phyloP scores from a whole-genome alignment of 2,113 vertebrate species.

The Azemiops feae region DNA sequence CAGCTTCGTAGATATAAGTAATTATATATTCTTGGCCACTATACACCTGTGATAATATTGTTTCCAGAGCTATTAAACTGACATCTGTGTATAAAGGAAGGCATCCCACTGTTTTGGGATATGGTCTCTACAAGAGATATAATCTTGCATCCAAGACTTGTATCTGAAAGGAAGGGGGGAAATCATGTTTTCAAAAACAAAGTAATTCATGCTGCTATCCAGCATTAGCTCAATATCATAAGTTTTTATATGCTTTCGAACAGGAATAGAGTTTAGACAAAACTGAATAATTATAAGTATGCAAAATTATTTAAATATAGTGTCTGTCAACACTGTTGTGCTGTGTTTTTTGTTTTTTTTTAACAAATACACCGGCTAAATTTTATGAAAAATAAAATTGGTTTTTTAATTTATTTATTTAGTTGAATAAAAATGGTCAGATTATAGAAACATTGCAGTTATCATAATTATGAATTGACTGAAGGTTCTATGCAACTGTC shows the following conservation, averaged over 20 bases:
- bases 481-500: not conserved
- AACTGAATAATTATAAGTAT: not conserved
- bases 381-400: not conserved
- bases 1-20: slow-evolving; percentile 41
- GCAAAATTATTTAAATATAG: not conserved
- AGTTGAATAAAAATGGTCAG: not conserved
- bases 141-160: not conserved
- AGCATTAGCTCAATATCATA: not conserved
- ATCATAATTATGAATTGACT: not conserved
- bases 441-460: not conserved
- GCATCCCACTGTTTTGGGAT: slow-evolving; percentile 28
- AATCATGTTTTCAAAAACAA: not conserved
- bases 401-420: not conserved
- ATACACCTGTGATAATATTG: slow-evolving; percentile 34
- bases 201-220: not conserved
- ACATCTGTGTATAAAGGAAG: slow-evolving; percentile 35
- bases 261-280: not conserved
- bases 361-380: not conserved
- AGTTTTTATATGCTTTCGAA: not conserved
- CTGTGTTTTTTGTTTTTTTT: not conserved
- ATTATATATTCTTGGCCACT: slow-evolving; percentile 15
- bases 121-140: not conserved
- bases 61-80: slow-evolving; percentile 52
- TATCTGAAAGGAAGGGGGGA: not conserved
- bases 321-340: not conserved